Evolutionary conservation across 2,888 invertebrate species (phyloP), one percentile per base, ranked within the genome.

Genomic region (Strigamia transsilvanica): DNA sequence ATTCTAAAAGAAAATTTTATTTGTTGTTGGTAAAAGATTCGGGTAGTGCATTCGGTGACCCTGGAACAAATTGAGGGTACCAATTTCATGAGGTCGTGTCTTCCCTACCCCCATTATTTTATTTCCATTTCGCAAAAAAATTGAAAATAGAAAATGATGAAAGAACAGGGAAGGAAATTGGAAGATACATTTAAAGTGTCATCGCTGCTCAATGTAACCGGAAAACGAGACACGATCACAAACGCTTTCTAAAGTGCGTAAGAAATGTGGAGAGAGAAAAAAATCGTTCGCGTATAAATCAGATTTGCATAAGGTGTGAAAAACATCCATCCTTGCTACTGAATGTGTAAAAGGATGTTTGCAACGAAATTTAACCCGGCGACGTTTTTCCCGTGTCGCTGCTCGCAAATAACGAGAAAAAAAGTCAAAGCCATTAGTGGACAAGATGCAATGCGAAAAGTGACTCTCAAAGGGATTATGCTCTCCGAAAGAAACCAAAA

Each of bases 181-280:
- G 23, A 66, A 66, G 10, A 6, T 23, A 66, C 66, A 66, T 66
- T 66, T 66, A 66, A 66, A 66, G 66, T 66, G 66, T 66, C 66
- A 27, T 66, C 27, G 66, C 66, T 2, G 66, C 66, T 66, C 66
- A 66, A 66, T 66, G 23, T 66, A 66, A 27, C 15, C 66, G 27
- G 51, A 13, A 51, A 51, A 51, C 51, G 51, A 51, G 15, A 4
- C 18, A 9, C 7, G 23, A 23, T 6, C 9, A 23, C 27, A 66
- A 66, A 66, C 9, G 10, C 1, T 9, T 21, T 13, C 7, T 5
- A 66, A 66, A 23, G 12, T 27, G 27, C 15, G 51, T 27, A 32
- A 66, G 10, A 66, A 66, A 66, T 23, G 15, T 23, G 23, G 7
- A 27, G 23, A 27, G 23, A 27, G 7, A 66, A 12, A 27, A 66